Conservation (phyloP, 2,113 vertebrate species). For the Poeciliopsis retropinna region DNA sequence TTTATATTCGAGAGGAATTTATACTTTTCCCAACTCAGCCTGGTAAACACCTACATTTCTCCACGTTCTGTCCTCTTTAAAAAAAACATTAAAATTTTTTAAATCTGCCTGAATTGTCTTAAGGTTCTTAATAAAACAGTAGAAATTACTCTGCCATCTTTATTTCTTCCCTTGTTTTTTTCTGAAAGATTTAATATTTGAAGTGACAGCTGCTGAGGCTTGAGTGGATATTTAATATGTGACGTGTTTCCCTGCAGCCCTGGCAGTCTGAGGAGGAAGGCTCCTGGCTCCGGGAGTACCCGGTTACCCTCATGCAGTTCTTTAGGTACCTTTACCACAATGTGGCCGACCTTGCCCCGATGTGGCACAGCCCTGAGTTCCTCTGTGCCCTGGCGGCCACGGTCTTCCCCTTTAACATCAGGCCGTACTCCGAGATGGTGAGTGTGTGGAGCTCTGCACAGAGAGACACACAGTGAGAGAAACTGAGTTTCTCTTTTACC, state of each 20-base stretch:
- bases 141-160: background rate
- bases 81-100: background rate
- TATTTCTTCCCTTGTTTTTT: background rate
- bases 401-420: conserved; percentile 97
- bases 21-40: background rate
- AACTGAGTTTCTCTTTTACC: background rate
- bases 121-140: conserved; percentile 18
- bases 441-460: background rate
- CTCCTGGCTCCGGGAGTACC: conserved; percentile 97
- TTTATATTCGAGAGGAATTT: background rate
- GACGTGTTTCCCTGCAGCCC: conserved; percentile 78
- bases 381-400: conserved; percentile 92
- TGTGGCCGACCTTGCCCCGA: conserved; percentile 88
- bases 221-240: too few species aligned
- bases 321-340: conserved; percentile 98
- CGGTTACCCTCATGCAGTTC: conserved; percentile 98
- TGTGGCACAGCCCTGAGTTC: conserved; percentile 98
- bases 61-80: too few species aligned
- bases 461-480: background rate
- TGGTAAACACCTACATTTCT: background rate
- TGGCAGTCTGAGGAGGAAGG: conserved; percentile 99
- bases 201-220: background rate
- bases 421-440: conserved; percentile 99
- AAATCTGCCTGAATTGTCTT: background rate
- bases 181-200: background rate